Percentiles rank a stretch among this genome's conserved stretches.
These are phyloP conservation scores for Altica lythri DNA, from an alignment of 2,888 invertebrate species.

Conservation along the genomic window DNA sequence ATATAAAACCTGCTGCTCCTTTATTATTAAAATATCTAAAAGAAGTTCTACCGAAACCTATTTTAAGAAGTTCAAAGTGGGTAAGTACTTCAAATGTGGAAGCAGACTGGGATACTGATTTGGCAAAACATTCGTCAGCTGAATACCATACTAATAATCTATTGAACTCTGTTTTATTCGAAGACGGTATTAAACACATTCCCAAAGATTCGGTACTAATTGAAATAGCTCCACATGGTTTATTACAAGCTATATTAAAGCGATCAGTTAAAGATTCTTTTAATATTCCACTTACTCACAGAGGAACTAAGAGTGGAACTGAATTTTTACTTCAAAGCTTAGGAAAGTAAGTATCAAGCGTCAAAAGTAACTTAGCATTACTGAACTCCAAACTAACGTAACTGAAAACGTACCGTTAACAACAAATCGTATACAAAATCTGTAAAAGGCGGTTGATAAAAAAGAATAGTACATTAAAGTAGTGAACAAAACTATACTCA, in stretches of 20 bases:
- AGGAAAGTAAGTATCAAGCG: conserved; percentile 65
- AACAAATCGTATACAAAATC: no score
- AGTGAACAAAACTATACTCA: no score
- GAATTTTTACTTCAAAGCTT: conserved; percentile 66
- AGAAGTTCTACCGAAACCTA: conserved; percentile 58
- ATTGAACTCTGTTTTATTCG: conserved; percentile 74
- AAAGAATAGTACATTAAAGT: no score
- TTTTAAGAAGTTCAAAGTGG: conserved; percentile 65
- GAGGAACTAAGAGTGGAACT: conserved; percentile 68
- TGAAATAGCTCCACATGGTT: conserved; percentile 89
- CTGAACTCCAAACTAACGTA: no score
- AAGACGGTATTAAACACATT: conserved; percentile 79
- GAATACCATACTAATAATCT: conserved; percentile 73
- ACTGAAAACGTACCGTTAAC: no score
- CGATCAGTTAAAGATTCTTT: conserved; percentile 72
- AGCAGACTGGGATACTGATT: conserved; percentile 62
- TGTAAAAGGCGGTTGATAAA: no score
- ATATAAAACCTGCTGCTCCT: conserved; percentile 65
- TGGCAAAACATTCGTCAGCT: conserved; percentile 64
- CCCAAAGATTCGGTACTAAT: conserved; percentile 82
- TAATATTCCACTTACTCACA: conserved; percentile 77
- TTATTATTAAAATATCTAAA: conserved; percentile 55
- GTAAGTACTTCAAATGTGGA: conserved; percentile 69
- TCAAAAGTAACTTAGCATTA: no score
- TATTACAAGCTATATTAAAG: conserved; percentile 85